Conservation (phyloP, 2,797 vertebrate species). For the Octomys mimax region DNA sequence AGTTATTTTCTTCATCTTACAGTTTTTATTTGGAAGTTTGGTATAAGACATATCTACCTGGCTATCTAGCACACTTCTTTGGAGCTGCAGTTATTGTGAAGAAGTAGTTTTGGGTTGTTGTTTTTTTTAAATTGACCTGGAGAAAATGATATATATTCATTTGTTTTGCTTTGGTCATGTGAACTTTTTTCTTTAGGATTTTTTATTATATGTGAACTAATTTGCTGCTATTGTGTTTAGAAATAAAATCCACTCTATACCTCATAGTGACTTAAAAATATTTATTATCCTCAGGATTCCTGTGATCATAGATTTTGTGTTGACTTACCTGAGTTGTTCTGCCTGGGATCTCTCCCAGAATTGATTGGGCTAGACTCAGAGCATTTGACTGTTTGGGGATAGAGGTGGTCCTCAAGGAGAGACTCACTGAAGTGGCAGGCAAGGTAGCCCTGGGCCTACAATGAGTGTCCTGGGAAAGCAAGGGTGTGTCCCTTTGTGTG, state of each 20-base stretch:
- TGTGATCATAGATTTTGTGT: neutral
- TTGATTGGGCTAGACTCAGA: neutral
- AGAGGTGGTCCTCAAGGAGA: neutral
- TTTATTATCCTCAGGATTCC: neutral
- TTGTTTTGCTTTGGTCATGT: conserved; percentile 8
- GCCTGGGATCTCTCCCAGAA: neutral
- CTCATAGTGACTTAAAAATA: neutral
- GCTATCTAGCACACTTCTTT: neutral
- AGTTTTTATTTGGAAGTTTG: conserved; percentile 40
- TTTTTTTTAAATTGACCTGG: neutral
- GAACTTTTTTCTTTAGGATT: neutral
- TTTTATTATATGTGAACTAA: neutral
- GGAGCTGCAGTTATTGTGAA: neutral
- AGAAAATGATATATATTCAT: neutral
- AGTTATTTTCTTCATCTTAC: neutral
- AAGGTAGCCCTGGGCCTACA: neutral
- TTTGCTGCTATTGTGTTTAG: neutral
- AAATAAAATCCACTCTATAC: neutral
- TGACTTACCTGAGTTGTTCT: neutral
- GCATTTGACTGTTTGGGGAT: neutral
- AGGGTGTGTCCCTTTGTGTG: neutral
- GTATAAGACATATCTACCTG: neutral
- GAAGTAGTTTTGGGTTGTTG: neutral
- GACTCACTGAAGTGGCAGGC: neutral
- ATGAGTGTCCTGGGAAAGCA: neutral